These are phyloP conservation scores for Leptinotarsa peninsularis DNA, from an alignment of 2,888 invertebrate genomes.

Conservation along the genomic window DNA sequence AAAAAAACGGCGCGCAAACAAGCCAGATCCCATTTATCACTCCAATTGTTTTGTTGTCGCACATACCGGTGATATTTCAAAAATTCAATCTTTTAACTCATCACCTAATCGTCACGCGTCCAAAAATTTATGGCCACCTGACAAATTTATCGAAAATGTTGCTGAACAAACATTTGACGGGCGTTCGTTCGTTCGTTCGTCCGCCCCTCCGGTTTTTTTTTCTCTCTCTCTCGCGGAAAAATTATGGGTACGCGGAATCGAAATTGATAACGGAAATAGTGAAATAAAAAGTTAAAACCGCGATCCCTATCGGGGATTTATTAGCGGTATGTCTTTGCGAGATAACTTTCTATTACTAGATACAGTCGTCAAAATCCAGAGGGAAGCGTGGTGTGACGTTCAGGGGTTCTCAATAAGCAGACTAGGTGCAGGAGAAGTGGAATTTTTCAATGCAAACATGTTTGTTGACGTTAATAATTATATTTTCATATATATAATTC, in stretches of 20 bases:
- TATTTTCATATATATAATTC: too few species aligned
- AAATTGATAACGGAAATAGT: conserved; percentile 53
- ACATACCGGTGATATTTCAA: conserved; percentile 52
- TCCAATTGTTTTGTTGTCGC: conserved; percentile 32
- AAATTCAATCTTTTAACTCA: conserved; percentile 60
- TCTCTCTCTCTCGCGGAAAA: conserved; percentile 28
- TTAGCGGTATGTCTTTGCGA: conserved; percentile 63
- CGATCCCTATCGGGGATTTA: conserved; percentile 64
- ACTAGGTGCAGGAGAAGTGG: conserved; percentile 33
- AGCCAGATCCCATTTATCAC: conserved; percentile 26
- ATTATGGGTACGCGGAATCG: conserved; percentile 49
- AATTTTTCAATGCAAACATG: background rate
- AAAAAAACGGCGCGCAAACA: conserved; percentile 33
- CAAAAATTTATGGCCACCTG: conserved; percentile 54
- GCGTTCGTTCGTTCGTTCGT: background rate
- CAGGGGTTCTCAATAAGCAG: conserved; percentile 12
- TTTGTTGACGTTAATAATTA: background rate
- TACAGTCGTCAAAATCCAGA: conserved; percentile 59
- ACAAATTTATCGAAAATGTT: conserved; percentile 54
- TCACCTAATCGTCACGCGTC: conserved; percentile 52
- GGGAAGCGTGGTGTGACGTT: conserved; percentile 41
- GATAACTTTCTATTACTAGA: conserved; percentile 62
- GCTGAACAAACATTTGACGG: conserved; percentile 43
- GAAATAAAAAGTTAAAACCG: conserved; percentile 55
- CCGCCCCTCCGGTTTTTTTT: background rate